A percentile compares a stretch with the other conserved stretches of the same genome.
These are phyloP conservation scores for Drosophila grimshawi DNA, from an alignment of 1,140 invertebrate species.

Conservation along the genomic window DNA sequence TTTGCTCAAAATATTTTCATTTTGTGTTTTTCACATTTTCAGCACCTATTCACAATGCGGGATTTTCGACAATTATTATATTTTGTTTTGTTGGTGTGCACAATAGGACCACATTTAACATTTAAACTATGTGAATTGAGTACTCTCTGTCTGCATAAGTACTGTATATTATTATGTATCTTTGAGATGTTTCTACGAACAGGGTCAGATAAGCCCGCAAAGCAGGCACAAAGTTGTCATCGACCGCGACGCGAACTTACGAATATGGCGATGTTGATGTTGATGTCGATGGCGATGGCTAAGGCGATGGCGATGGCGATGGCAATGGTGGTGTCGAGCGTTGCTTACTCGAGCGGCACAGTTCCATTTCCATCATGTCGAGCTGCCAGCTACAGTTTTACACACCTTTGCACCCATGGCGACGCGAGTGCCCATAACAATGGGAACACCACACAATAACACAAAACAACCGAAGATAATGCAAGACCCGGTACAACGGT, in stretches of 20 bases:
- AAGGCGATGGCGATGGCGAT: constrained; percentile 28
- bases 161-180: constrained; percentile 39
- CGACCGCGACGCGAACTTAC: constrained; percentile 59
- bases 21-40: constrained; percentile 49
- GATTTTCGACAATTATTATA: constrained; percentile 16
- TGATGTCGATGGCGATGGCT: constrained; percentile 31
- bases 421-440: constrained; percentile 73
- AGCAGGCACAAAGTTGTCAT: constrained; percentile 50
- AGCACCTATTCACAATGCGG: constrained; percentile 48
- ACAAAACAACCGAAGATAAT: constrained; percentile 32
- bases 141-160: constrained; percentile 33
- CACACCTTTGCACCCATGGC: constrained; percentile 75
- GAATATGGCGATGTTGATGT: constrained; percentile 46
- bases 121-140: constrained; percentile 48
- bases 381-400: constrained; percentile 57
- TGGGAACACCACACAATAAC: constrained; percentile 14
- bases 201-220: constrained; percentile 45
- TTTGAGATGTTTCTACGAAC: constrained; percentile 41
- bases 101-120: constrained; percentile 47
- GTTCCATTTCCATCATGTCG: constrained; percentile 52
- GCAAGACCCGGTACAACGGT: constrained; percentile 51
- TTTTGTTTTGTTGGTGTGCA: constrained; percentile 1
- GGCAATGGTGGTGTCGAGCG: constrained; percentile 44
- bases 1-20: constrained; percentile 18
- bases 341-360: constrained; percentile 70